A percentile compares a stretch with the other conserved stretches of the same genome.
Conservation (phyloP, 2,888 invertebrate species). For the Notocelia uddmanniana region DNA sequence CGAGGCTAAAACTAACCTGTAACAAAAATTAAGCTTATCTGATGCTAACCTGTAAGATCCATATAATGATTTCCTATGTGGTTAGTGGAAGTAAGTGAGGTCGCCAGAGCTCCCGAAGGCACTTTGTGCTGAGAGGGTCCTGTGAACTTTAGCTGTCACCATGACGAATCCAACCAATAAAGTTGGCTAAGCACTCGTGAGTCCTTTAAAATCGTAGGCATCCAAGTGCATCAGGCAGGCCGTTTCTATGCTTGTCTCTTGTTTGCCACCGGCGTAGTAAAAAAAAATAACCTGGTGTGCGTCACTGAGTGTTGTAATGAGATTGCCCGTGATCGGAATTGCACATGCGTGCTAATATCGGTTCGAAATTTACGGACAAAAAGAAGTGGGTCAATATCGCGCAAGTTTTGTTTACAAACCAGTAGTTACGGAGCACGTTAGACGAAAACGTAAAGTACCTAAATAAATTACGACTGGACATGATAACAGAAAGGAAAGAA, state of each 20-base stretch:
- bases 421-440: not conserved
- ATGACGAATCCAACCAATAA: not conserved
- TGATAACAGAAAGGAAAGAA: too few species aligned
- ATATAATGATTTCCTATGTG: too few species aligned
- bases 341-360: conserved; percentile 28
- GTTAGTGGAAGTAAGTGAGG: too few species aligned
- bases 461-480: not conserved
- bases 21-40: too few species aligned
- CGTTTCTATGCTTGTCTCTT: not conserved
- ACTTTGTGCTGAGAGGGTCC: too few species aligned
- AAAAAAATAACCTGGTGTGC: not conserved
- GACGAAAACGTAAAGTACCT: not conserved
- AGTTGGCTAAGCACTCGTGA: not conserved
- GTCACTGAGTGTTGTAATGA: conserved; percentile 15
- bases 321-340: conserved; percentile 20
- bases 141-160: too few species aligned
- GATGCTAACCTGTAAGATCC: too few species aligned
- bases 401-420: conserved; percentile 23
- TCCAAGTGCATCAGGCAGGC: not conserved
- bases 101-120: too few species aligned
- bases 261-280: not conserved
- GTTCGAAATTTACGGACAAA: conserved; percentile 7
- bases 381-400: conserved; percentile 24
- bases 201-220: not conserved
- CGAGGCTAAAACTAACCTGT: too few species aligned